A percentile compares a stretch with the other conserved stretches of the same genome.
Evolutionary conservation across 2,113 vertebrate genomes (phyloP).

Genomic region (Caracal caracal): DNA sequence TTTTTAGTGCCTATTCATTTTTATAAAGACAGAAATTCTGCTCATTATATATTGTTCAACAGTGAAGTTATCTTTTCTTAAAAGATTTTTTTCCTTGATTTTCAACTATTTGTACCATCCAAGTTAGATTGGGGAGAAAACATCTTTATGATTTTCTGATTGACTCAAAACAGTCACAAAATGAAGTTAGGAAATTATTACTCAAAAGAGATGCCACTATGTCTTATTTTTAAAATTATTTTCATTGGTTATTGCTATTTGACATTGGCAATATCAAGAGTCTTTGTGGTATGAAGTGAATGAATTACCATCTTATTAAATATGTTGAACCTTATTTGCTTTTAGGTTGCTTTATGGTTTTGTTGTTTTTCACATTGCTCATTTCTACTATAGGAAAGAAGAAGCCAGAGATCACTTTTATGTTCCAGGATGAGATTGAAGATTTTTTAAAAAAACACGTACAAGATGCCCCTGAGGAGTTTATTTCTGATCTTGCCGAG

Average conservation of each 20-base stretch:
- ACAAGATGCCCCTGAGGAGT: conserved; percentile 93
- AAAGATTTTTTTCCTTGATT: conserved; percentile 27
- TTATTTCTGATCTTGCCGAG: conserved; percentile 92
- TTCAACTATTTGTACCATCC: background rate
- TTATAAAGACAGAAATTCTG: conserved; percentile 21
- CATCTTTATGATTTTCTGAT: background rate
- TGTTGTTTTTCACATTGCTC: background rate
- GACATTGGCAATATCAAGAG: background rate
- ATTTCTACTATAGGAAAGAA: conserved; percentile 86
- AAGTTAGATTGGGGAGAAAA: background rate
- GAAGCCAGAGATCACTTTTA: conserved; percentile 89
- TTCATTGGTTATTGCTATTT: conserved; percentile 19
- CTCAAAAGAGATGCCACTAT: background rate
- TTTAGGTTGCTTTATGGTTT: background rate
- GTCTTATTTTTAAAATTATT: background rate
- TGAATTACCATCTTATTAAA: background rate
- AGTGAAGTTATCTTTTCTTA: conserved; percentile 10
- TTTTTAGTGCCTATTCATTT: conserved; percentile 49
- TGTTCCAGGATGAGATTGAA: conserved; percentile 92
- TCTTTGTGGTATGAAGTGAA: background rate
- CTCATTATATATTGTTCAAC: background rate
- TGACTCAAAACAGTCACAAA: conserved; percentile 39
- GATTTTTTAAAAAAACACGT: conserved; percentile 89
- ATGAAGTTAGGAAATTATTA: conserved; percentile 20
- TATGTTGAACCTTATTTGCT: background rate